Evolutionary conservation across 2,888 invertebrate genomes (phyloP).

Genomic region (Harpalus rubripes): DNA sequence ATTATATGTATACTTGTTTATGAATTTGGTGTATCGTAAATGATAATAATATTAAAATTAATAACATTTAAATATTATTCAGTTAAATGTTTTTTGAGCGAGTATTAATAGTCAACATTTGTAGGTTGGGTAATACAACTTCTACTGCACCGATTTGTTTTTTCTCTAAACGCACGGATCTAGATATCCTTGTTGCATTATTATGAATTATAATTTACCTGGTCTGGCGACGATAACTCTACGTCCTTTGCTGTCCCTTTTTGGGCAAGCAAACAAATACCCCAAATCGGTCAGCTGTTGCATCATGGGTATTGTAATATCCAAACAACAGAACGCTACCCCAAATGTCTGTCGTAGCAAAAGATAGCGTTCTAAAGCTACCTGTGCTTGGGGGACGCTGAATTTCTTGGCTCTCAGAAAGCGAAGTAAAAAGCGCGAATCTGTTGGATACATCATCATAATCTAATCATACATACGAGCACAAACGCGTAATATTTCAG

Average conservation of each 20-base stretch:
- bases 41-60: too few species aligned
- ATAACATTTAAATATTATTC: too few species aligned
- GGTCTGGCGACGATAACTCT: slow-evolving; percentile 88
- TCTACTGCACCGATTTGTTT: too few species aligned
- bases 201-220: slow-evolving; percentile 78
- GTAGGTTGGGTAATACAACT: too few species aligned
- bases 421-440: slow-evolving; percentile 85
- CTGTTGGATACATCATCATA: slow-evolving; percentile 75
- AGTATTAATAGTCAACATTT: too few species aligned
- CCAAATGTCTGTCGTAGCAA: slow-evolving; percentile 88
- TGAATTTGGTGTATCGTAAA: too few species aligned
- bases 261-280: slow-evolving; percentile 88
- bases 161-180: too few species aligned
- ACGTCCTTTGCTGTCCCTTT: slow-evolving; percentile 86
- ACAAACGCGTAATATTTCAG: too few species aligned
- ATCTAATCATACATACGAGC: not conserved
- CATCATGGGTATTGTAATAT: slow-evolving; percentile 85
- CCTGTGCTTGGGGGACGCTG: slow-evolving; percentile 88
- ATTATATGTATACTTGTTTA: too few species aligned
- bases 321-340: slow-evolving; percentile 86
- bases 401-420: slow-evolving; percentile 91
- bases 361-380: slow-evolving; percentile 88
- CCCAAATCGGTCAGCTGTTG: slow-evolving; percentile 86
- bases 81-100: too few species aligned
- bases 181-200: too few species aligned